Evolutionary conservation across 2,113 vertebrate genomes (phyloP).

Genomic region (Nesoenas mayeri): DNA sequence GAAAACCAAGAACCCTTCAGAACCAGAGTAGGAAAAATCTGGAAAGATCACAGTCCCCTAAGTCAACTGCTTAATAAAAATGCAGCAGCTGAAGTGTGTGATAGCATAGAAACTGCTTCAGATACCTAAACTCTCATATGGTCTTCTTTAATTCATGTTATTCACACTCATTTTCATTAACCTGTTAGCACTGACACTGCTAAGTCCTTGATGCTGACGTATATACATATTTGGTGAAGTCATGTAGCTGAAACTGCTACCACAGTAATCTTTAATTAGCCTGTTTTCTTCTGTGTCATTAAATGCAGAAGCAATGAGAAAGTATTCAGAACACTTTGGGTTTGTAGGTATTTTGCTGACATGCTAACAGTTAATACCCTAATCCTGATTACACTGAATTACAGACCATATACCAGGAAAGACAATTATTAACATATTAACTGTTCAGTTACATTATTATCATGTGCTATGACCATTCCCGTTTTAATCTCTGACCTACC

Average conservation of each 20-base stretch:
- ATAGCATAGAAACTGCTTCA: not conserved
- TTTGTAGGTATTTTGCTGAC: not conserved
- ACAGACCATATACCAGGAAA: not conserved
- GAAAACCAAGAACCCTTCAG: not conserved
- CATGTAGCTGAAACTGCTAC: not conserved
- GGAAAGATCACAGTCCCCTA: not conserved
- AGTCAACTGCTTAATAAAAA: not conserved
- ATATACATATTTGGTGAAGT: not conserved
- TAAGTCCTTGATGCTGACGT: not conserved
- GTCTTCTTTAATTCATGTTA: not conserved
- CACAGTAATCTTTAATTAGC: not conserved
- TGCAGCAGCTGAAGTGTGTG: not conserved
- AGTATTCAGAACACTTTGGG: not conserved
- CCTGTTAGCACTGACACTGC: not conserved
- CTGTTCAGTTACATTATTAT: not conserved
- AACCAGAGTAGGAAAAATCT: not conserved
- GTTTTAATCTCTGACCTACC: not conserved
- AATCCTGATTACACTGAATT: not conserved
- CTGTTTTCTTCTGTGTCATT: not conserved
- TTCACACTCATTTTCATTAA: not conserved
- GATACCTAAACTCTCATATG: not conserved
- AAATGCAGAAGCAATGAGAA: not conserved
- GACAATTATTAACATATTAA: not conserved
- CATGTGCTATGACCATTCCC: not conserved
- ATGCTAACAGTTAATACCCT: not conserved